Evolutionary conservation across 1,140 invertebrate genomes (phyloP), one percentile per base, ranked within the genome.

Genomic region (Saccostrea glomerata): DNA sequence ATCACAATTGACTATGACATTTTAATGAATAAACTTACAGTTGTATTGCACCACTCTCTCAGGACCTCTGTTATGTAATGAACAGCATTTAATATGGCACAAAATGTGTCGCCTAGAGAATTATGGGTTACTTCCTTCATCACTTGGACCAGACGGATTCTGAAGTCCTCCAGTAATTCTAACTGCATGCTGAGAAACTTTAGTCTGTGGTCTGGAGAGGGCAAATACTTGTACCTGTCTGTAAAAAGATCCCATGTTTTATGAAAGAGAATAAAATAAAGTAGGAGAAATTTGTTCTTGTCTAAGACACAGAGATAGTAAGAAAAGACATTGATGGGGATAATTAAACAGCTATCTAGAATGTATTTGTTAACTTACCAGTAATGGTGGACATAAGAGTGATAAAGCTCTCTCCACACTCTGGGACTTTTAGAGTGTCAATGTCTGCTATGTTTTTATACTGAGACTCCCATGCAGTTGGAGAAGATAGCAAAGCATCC

Each of bases 141-240:
- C 82, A 97, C 93, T 94, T 98, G 98, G 15, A 97, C 96, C 17
- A 98, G 95, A 88, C 98, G 96, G 20, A 98, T 96, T 36, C 98
- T 96, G 94, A 98, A 98, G 93, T 99, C 98, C 92, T 99, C 98
- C 70, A 99, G 96, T 17, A 99, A 94, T 92, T 98, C 98, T 25
- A 98, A 94, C 94, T 99, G 98, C 11, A 99, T 94, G 63, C 98
- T 97, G 2, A 98, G 95, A 95, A 99, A 99, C 94, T 98, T 97
- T 89, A 98, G 93, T 90, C 97, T 96, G 93, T 98, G 97, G 54
- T 97, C 97, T 0, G 97, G 97, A 93, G 98, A 97, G 47, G 97
- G 97, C 85, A 98, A 94, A 66, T 96, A 95, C 90, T 97, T 97
- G 92, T 98, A 99, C 90, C 98, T 96, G 92, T 98, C 98, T 95